Conservation (phyloP, 2,797 vertebrate species). For the Trematomus bernacchii region DNA sequence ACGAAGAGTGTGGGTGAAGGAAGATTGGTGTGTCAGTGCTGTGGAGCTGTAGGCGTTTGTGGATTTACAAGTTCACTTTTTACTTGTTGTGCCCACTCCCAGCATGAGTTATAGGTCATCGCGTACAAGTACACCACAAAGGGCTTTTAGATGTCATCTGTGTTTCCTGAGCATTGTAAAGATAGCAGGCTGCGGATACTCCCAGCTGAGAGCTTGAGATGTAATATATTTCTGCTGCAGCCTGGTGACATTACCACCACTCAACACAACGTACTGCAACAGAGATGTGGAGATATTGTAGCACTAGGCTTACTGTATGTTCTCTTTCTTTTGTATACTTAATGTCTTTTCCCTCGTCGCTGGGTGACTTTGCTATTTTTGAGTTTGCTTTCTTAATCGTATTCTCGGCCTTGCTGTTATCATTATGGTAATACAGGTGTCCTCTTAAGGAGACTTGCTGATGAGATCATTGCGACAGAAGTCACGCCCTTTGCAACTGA, state of each 20-base stretch:
- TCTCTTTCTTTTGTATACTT: conserved; percentile 21
- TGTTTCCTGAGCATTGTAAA: conserved; percentile 50
- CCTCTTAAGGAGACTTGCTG: conserved; percentile 71
- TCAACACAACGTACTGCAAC: conserved; percentile 52
- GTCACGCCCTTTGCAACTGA: conserved; percentile 59
- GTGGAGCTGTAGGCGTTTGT: not conserved
- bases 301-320: not conserved
- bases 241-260: conserved; percentile 56
- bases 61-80: conserved; percentile 33
- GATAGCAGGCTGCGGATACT: conserved; percentile 43
- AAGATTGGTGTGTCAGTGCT: not conserved
- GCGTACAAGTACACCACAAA: conserved; percentile 50
- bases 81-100: conserved; percentile 15
- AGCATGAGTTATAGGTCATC: conserved; percentile 38
- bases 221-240: conserved; percentile 54
- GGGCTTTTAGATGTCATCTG: conserved; percentile 55
- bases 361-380: conserved; percentile 57
- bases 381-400: conserved; percentile 46
- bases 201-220: conserved; percentile 36
- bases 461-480: conserved; percentile 67
- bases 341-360: conserved; percentile 34
- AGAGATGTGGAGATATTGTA: conserved; percentile 40
- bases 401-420: conserved; percentile 59
- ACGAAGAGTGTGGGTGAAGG: conserved; percentile 2
- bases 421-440: conserved; percentile 69